Percentiles rank a stretch among this genome's conserved stretches.
These are phyloP conservation scores for Hymenochirus boettgeri DNA, from an alignment of 2,113 vertebrate species.

Conservation along the genomic window DNA sequence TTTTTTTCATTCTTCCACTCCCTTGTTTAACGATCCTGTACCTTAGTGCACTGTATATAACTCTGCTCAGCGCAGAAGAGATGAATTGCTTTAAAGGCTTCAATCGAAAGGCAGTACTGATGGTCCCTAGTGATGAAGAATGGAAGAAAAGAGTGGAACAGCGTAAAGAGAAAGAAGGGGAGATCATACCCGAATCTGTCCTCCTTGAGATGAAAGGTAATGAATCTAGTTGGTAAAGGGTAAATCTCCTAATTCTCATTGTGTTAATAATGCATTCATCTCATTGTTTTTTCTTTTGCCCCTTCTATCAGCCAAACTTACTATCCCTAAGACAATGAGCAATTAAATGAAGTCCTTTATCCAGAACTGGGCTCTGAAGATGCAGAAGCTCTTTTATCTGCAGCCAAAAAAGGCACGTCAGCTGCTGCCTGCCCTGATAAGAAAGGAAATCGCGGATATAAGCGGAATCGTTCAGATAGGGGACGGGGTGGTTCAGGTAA, in stretches of 20 bases:
- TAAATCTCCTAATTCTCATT: not conserved
- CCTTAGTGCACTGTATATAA: slow-evolving; percentile 77
- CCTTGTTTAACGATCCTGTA: not conserved
- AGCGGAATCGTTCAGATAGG: slow-evolving; percentile 58
- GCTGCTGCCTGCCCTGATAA: slow-evolving; percentile 70
- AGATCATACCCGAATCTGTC: slow-evolving; percentile 71
- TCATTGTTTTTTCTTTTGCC: not conserved
- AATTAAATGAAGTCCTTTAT: slow-evolving; percentile 75
- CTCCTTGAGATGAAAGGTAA: slow-evolving; percentile 86
- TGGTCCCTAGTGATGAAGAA: slow-evolving; percentile 71
- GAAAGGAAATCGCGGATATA: slow-evolving; percentile 64
- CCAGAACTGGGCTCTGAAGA: slow-evolving; percentile 69
- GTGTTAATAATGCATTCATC: not conserved
- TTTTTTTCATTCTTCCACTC: not conserved
- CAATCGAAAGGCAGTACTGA: slow-evolving; percentile 66
- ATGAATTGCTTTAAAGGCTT: slow-evolving; percentile 74
- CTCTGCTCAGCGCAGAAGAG: slow-evolving; percentile 78
- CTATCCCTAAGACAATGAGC: slow-evolving; percentile 71
- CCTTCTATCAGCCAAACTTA: slow-evolving; percentile 71
- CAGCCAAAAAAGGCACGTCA: slow-evolving; percentile 74
- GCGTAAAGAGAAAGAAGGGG: slow-evolving; percentile 59
- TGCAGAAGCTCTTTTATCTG: slow-evolving; percentile 67
- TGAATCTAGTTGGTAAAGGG: not conserved
- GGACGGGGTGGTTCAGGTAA: slow-evolving; percentile 47
- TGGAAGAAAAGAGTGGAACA: slow-evolving; percentile 72